Percentiles rank a stretch among this genome's conserved stretches.
These are phyloP conservation scores for Caenorhabditis afra DNA, from an alignment of 2,888 invertebrate species.

Conservation along the genomic window DNA sequence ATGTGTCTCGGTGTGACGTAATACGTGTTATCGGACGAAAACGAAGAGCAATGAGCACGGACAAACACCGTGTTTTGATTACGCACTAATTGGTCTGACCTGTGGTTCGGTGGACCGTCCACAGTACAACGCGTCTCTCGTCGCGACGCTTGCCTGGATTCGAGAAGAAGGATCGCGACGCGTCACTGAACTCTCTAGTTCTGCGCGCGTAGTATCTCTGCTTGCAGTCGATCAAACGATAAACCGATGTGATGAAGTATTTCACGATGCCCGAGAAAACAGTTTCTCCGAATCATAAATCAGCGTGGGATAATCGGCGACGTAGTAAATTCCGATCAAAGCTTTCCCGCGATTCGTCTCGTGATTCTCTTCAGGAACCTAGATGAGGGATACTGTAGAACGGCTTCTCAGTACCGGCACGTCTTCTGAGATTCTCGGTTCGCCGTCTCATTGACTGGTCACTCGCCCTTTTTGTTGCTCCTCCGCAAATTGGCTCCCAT, in stretches of 20 bases:
- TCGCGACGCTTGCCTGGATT: background rate
- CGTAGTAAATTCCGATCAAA: background rate
- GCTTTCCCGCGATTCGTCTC: constrained; percentile 2
- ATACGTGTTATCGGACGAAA: constrained; percentile 36
- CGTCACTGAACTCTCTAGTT: background rate
- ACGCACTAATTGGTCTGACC: constrained; percentile 30
- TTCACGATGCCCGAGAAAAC: background rate
- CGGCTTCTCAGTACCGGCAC: background rate
- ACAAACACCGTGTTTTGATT: constrained; percentile 43
- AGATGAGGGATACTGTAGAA: background rate
- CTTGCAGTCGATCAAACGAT: constrained; percentile 3
- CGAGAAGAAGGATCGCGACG: background rate
- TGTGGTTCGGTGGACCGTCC: constrained; percentile 10
- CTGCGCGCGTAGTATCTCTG: background rate
- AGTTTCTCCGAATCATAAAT: constrained; percentile 8
- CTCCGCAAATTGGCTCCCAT: constrained; percentile 8
- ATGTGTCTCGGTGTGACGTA: constrained; percentile 27
- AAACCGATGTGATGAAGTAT: background rate
- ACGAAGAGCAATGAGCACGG: constrained; percentile 42
- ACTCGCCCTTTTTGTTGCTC: constrained; percentile 12
- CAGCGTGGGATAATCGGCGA: background rate
- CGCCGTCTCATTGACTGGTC: constrained; percentile 33
- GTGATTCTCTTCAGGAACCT: background rate
- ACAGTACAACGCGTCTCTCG: too few species aligned
- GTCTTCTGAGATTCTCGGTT: background rate